Conservation (phyloP, 2,797 vertebrate genomes). For the Antrozous pallidus region DNA sequence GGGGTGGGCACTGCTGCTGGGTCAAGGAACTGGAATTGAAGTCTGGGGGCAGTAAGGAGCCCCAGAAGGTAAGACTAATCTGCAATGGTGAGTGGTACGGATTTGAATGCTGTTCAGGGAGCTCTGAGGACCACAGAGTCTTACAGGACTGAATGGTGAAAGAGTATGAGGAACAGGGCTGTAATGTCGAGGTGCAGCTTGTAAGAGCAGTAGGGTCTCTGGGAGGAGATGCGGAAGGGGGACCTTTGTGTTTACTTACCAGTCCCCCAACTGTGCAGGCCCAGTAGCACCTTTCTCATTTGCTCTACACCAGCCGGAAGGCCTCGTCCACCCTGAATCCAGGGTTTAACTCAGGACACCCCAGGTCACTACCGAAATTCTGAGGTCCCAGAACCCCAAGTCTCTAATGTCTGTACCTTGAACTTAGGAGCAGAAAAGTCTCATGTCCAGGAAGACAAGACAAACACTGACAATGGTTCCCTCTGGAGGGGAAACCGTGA, state of each 20-base stretch:
- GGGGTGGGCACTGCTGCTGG: not conserved
- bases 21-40: not conserved
- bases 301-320: not conserved
- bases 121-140: not conserved
- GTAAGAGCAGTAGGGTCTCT: not conserved
- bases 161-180: not conserved
- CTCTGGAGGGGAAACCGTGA: not conserved
- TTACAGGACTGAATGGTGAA: not conserved
- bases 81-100: accelerated
- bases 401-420: not conserved
- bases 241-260: not conserved
- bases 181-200: not conserved
- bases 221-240: not conserved
- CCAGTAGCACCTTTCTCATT: not conserved
- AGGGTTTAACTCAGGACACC: not conserved
- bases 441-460: not conserved
- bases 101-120: not conserved
- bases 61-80: not conserved
- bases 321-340: not conserved
- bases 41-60: not conserved
- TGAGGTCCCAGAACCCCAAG: not conserved
- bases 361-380: not conserved
- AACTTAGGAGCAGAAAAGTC: not conserved
- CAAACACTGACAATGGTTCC: not conserved
- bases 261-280: not conserved